phyloP scores from a whole-genome alignment of 2,797 vertebrate genomes.

The Lepilemur ruficaudatus region DNA sequence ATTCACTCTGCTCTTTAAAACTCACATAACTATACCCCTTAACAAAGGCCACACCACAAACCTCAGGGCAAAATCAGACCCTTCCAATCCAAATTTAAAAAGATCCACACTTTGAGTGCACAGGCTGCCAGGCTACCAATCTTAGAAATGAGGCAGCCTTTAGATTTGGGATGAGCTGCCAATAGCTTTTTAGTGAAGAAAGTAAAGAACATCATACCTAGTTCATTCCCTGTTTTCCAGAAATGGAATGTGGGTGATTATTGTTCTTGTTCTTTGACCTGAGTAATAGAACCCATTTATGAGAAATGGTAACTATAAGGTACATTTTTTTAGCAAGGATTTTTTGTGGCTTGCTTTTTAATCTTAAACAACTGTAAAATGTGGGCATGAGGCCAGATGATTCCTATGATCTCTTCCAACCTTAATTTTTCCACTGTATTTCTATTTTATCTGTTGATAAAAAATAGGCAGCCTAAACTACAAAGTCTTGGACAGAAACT shows the following conservation, averaged over 20 bases:
- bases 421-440: neutral
- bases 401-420: slow-evolving; percentile 7
- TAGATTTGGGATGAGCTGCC: neutral
- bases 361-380: slow-evolving; percentile 27
- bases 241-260: slow-evolving; percentile 9
- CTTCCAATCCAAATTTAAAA: neutral
- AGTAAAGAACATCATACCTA: neutral
- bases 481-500: slow-evolving; percentile 1
- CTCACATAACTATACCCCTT: neutral
- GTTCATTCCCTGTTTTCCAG: neutral
- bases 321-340: neutral
- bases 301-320: neutral
- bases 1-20: slow-evolving; percentile 27
- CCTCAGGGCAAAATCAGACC: neutral
- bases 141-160: neutral
- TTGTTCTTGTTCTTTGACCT: neutral
- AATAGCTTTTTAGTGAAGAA: neutral
- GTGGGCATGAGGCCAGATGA: neutral
- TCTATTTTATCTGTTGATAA: neutral
- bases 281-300: neutral
- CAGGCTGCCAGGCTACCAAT: neutral
- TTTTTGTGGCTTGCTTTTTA: neutral
- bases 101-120: neutral
- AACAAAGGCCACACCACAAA: slow-evolving; percentile 9
- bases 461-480: neutral